Base-by-base conservation (phyloP, 1,140 invertebrate species). In the Tetragonula clypearis region DNA sequence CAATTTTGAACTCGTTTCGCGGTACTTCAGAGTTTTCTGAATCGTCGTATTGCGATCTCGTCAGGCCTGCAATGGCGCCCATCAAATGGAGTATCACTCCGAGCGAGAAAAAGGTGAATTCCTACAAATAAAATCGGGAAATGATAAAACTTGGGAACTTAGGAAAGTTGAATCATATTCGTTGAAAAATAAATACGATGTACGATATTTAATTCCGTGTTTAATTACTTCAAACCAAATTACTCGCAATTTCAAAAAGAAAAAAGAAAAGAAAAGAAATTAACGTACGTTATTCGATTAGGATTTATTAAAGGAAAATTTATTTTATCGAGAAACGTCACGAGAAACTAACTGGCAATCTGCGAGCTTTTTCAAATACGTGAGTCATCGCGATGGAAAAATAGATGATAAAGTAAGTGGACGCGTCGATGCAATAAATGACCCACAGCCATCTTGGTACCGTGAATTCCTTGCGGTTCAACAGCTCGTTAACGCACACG, bases 401-500 rank as follows among this genome's bases (percentile, higher is more conserved):
- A 8, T 90, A 78, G 55, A 93, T 82, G 55, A 88, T 75, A 26
- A 68, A 55, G 49, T 92, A 92, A 65, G 88, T 92, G n/a, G 84
- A 72, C 53, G 90, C 86, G 75, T 92, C 85, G 73, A 90, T 91
- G 71, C 89, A 92, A 79, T 92, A 92, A 80, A 92, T 89, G 55
- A 83, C 56, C 92, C 92, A 92, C 2, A 92, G 66, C 90, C 91
- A 93, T 87, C 84, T 80, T 69, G 91, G 90, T 11, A 92, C 75
- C n/a, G 71, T 30, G 66, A 91, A 89, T 74, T 85, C 88, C 6
- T 86, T 86, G 41, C 83, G 82, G 26, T 85, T 78, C 17, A 74
- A 30, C 82, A 93, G 62, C 60, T 92, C 79, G 53, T 66, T n/a
- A 26, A 90, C 72, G 68, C 89, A 91, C 58, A 86, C 41, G 41